Percentiles rank a stretch among this genome's conserved stretches.
phyloP scores from a whole-genome alignment of 1,140 invertebrate genomes.

The Copidosoma floridanum region DNA sequence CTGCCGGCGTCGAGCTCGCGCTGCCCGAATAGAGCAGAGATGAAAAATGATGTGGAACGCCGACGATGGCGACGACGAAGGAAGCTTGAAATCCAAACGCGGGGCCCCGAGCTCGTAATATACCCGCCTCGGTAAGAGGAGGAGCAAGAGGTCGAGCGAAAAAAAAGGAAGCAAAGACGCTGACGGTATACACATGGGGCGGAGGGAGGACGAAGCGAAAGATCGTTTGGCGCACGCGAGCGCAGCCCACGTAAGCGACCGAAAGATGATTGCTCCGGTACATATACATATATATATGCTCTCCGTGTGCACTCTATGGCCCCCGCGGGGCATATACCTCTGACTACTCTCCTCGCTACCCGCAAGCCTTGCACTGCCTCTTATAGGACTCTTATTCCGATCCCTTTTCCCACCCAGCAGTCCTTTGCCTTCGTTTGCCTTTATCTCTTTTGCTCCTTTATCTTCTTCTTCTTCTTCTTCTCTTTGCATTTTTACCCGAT shows the following conservation, averaged over 20 bases:
- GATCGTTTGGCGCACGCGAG: constrained; percentile 50
- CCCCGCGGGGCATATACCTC: constrained; percentile 28
- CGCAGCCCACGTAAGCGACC: constrained; percentile 48
- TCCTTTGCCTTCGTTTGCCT: too few species aligned
- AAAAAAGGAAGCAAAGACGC: too few species aligned
- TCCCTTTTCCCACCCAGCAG: too few species aligned
- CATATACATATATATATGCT: too few species aligned
- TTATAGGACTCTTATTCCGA: too few species aligned
- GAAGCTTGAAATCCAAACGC: too few species aligned
- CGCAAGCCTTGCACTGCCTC: too few species aligned
- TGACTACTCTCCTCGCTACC: constrained; percentile 12
- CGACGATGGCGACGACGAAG: background rate
- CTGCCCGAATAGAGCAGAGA: background rate
- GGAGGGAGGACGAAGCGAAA: background rate
- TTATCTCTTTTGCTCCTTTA: background rate
- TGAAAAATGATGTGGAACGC: background rate
- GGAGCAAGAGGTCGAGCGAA: background rate
- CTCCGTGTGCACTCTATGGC: constrained; percentile 37
- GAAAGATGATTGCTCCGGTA: constrained; percentile 47
- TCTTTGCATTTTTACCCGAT: constrained; percentile 22
- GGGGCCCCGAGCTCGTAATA: too few species aligned
- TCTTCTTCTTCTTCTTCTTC: constrained; percentile 26
- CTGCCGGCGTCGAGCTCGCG: constrained; percentile 25
- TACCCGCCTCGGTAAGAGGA: too few species aligned
- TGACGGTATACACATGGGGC: too few species aligned